Percentiles rank a stretch among this genome's conserved stretches.
These are phyloP conservation scores for Centropus unirufus DNA, from an alignment of 2,113 vertebrate genomes.

Conservation along the genomic window DNA sequence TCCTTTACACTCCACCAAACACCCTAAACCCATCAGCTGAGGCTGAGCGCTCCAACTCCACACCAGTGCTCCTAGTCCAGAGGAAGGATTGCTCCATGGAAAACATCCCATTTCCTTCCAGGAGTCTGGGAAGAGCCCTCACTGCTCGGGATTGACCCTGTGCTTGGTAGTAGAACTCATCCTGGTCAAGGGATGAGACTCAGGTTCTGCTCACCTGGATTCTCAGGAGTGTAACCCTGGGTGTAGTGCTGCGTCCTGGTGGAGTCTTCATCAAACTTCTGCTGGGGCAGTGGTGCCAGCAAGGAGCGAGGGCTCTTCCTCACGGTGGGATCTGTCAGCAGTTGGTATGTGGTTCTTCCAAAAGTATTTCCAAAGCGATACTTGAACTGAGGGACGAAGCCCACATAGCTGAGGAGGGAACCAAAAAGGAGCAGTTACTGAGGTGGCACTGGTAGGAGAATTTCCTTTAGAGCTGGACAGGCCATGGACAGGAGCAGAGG, in stretches of 20 bases:
- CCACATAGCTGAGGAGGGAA: background rate
- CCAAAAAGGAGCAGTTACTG: accelerated
- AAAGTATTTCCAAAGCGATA: background rate
- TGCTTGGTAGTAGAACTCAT: accelerated
- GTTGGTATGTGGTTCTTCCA: background rate
- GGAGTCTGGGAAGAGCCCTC: background rate
- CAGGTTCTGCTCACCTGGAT: background rate
- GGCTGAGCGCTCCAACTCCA: accelerated
- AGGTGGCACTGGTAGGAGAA: accelerated
- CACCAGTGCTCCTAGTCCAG: accelerated
- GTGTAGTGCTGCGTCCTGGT: accelerated
- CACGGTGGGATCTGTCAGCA: accelerated
- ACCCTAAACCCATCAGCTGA: background rate
- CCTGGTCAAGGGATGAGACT: accelerated
- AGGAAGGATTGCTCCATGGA: accelerated
- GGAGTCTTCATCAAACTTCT: background rate
- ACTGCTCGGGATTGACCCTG: accelerated
- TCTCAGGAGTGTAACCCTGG: background rate
- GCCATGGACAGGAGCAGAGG: accelerated
- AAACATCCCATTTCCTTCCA: background rate
- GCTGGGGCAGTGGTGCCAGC: background rate
- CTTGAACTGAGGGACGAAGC: background rate
- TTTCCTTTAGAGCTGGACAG: background rate
- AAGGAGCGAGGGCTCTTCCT: background rate
- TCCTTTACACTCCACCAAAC: background rate